These are phyloP conservation scores for Cylloceria caligata DNA, from an alignment of 2,888 invertebrate species.

Conservation along the genomic window DNA sequence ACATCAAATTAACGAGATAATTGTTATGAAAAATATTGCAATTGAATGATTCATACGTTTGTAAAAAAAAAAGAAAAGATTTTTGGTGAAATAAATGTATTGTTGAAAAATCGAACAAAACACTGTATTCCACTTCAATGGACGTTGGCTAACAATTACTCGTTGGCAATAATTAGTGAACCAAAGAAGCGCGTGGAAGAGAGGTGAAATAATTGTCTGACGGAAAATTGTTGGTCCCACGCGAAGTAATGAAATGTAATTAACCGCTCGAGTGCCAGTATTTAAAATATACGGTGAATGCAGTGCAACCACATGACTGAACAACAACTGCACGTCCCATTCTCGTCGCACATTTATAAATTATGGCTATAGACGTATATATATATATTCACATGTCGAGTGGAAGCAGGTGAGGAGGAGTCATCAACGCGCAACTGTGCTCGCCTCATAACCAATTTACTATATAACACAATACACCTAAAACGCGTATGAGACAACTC, in stretches of 20 bases:
- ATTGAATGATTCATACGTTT: no score
- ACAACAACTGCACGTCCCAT: slow-evolving; percentile 5
- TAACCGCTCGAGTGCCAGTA: slow-evolving; percentile 5
- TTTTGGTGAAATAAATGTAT: no score
- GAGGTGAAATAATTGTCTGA: no score
- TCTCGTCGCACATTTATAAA: background rate
- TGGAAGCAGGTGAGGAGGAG: slow-evolving; percentile 33
- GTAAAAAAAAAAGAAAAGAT: no score
- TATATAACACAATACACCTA: slow-evolving; percentile 13
- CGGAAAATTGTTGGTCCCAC: background rate
- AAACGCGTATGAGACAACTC: slow-evolving; percentile 5
- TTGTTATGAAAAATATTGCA: no score
- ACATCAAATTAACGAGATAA: no score
- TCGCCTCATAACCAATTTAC: slow-evolving; percentile 14
- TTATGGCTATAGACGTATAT: slow-evolving; percentile 6
- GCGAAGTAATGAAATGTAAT: slow-evolving; percentile 21
- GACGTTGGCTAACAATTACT: background rate
- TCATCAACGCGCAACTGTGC: slow-evolving; percentile 42
- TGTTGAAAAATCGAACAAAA: no score
- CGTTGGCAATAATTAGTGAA: background rate
- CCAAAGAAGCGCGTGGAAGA: background rate
- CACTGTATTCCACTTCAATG: no score
- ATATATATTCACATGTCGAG: slow-evolving; percentile 10
- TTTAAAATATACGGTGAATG: slow-evolving; percentile 9
- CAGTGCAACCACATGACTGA: slow-evolving; percentile 7